Percentiles rank a stretch among this genome's conserved stretches.
phyloP scores from a whole-genome alignment of 1,140 invertebrate genomes.

The Drosophila biarmipes region DNA sequence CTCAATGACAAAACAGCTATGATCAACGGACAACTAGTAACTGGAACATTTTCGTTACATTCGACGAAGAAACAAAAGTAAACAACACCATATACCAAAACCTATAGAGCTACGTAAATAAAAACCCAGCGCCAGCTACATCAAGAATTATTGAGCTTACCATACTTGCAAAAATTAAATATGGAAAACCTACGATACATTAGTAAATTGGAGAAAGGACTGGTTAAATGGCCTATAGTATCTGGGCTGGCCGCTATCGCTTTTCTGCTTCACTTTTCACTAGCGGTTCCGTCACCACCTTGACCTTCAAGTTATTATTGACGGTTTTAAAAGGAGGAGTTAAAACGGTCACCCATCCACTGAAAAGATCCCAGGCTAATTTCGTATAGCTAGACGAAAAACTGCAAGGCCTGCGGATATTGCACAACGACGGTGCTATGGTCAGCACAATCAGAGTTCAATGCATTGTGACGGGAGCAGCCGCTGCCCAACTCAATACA shows the following conservation, averaged over 20 bases:
- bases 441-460: no score
- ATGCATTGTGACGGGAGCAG: no score
- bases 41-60: not conserved
- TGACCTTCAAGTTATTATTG: no score
- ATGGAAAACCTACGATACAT: constrained; percentile 3
- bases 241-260: constrained; percentile 3
- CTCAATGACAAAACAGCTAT: not conserved
- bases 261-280: not conserved
- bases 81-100: not conserved
- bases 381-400: not conserved
- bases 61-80: not conserved
- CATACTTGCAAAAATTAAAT: not conserved
- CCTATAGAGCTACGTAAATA: not conserved
- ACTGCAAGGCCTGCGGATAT: no score
- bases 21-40: not conserved
- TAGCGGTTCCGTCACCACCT: no score
- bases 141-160: not conserved
- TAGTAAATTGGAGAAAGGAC: constrained; percentile 1
- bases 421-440: no score
- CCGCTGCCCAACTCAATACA: no score
- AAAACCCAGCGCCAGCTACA: not conserved
- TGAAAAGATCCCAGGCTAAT: no score
- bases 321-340: no score
- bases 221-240: no score
- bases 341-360: no score